phyloP scores from a whole-genome alignment of 2,888 invertebrate genomes.

The Tenthredo amoena region DNA sequence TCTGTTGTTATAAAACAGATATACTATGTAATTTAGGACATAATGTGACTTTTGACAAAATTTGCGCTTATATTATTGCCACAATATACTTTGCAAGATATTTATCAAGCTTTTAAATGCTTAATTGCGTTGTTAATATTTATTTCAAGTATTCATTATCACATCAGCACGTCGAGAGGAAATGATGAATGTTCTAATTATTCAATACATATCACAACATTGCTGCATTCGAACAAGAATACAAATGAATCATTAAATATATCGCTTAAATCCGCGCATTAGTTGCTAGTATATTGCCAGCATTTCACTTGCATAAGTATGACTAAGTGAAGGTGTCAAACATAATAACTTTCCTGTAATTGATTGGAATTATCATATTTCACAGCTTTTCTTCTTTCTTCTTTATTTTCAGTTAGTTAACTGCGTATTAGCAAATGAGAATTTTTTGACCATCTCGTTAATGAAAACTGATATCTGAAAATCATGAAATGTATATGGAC shows the following conservation, averaged over 20 bases:
- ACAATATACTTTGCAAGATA: background rate
- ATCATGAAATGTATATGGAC: constrained; percentile 19
- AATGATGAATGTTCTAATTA: background rate
- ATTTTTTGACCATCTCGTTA: background rate
- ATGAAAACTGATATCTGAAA: background rate
- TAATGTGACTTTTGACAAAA: background rate
- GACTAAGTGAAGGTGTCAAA: background rate
- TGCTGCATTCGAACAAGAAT: background rate
- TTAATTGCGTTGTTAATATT: background rate
- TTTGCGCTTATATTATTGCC: background rate
- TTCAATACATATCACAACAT: background rate
- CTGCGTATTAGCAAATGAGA: background rate
- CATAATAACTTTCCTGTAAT: background rate
- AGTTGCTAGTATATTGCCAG: background rate
- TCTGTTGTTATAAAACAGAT: background rate
- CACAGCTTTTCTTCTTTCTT: background rate
- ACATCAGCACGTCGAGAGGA: constrained; percentile 10
- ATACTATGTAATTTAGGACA: background rate
- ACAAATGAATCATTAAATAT: constrained; percentile 1
- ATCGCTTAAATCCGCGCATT: background rate
- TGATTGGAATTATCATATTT: background rate
- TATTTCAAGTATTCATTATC: background rate
- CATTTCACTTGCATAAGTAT: background rate
- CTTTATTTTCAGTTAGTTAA: background rate
- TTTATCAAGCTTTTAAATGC: constrained; percentile 19